Evolutionary conservation across 2,113 vertebrate genomes (phyloP).

Genomic region (Hyperopisus bebe): DNA sequence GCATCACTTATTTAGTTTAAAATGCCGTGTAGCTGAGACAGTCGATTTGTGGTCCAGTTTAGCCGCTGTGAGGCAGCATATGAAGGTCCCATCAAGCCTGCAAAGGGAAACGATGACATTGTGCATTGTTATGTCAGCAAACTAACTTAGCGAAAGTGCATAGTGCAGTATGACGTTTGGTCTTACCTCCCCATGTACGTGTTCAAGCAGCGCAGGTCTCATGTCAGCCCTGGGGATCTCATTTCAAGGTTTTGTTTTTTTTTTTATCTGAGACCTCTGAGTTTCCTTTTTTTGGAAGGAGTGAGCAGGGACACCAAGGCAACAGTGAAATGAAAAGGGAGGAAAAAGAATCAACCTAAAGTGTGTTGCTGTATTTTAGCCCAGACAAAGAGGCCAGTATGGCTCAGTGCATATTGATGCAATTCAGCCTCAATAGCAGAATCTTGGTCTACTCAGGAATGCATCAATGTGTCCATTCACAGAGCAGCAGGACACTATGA

Average conservation of each 20-base stretch:
- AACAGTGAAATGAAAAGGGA: slow-evolving; percentile 9
- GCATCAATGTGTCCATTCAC: slow-evolving; percentile 46
- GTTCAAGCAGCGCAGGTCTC: not conserved
- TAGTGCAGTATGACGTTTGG: not conserved
- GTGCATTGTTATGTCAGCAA: not conserved
- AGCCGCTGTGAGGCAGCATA: not conserved
- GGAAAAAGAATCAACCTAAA: slow-evolving; percentile 29
- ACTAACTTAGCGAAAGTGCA: not conserved
- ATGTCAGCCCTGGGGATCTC: not conserved
- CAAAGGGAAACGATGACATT: not conserved
- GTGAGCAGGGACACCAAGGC: slow-evolving; percentile 5
- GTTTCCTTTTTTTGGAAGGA: not conserved
- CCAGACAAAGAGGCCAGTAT: slow-evolving; percentile 40
- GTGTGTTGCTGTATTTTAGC: slow-evolving; percentile 28
- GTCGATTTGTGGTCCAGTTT: not conserved
- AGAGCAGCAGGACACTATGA: slow-evolving; percentile 41
- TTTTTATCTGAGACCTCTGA: not conserved
- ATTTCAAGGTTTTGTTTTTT: not conserved
- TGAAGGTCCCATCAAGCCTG: not conserved
- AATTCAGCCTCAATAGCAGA: slow-evolving; percentile 42
- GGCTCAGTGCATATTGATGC: slow-evolving; percentile 45
- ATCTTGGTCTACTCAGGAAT: slow-evolving; percentile 35
- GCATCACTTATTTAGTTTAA: not conserved
- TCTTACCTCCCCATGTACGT: no score
- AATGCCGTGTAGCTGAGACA: not conserved